Conservation (phyloP, 2,888 invertebrate species). For the Lasioglossum morio region DNA sequence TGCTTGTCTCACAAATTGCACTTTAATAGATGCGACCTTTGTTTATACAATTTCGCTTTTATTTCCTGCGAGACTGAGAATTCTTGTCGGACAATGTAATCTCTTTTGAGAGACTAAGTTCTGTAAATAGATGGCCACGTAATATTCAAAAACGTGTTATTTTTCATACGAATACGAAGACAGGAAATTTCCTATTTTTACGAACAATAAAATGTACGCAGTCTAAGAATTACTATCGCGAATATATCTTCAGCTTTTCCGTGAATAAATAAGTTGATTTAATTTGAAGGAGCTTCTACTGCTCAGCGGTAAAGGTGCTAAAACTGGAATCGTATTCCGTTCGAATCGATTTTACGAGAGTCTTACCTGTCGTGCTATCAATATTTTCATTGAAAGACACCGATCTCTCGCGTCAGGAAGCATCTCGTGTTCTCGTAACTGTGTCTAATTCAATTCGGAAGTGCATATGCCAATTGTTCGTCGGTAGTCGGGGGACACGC, state of each 20-base stretch:
- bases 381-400: slow-evolving; percentile 8
- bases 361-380: background rate
- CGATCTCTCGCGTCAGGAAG: slow-evolving; percentile 33
- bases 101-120: too few species aligned
- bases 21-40: background rate
- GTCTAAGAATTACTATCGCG: background rate
- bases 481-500: slow-evolving; percentile 43
- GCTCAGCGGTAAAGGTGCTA: background rate
- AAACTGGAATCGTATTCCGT: background rate
- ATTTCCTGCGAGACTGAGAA: background rate
- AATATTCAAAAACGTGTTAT: too few species aligned
- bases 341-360: background rate
- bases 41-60: background rate
- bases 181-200: too few species aligned
- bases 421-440: slow-evolving; percentile 55
- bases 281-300: background rate
- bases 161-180: too few species aligned
- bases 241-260: too few species aligned
- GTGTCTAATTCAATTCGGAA: slow-evolving; percentile 75
- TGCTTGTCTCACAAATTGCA: background rate
- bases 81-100: background rate
- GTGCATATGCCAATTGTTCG: slow-evolving; percentile 75
- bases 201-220: background rate
- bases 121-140: too few species aligned
- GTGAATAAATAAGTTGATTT: background rate